Base-by-base conservation (phyloP, 2,113 vertebrate genomes). In the Hiodon alosoides region DNA sequence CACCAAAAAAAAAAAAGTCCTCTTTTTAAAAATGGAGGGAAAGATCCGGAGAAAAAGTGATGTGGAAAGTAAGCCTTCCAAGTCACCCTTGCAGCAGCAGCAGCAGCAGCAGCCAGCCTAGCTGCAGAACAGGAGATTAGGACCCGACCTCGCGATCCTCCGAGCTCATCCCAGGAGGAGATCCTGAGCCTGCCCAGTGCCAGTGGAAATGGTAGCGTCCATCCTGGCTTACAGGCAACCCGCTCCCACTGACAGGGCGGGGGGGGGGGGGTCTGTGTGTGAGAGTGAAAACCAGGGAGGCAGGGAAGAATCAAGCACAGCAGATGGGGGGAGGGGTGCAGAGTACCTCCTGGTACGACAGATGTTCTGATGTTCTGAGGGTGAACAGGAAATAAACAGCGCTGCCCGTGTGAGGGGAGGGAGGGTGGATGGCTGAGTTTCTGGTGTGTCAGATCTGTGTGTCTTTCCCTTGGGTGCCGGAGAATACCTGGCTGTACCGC, bases 171-270 rank as follows among this genome's bases (percentile, higher is more conserved):
- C 55, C 54, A 46, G 31, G 11, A 48, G 46, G 54, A 68, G 64
- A 53, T 67, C 65, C 53, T 54, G 3, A 14, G 8, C 6, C 47
- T 48, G 10, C 8, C 14, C 4, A 9, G 62, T 48, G 65, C 57
- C 54, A 14, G 57, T 11, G 46, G 70, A 71, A 60, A 60, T 71
- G 70, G 70, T 71, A 71, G 55, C 54, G 65, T 68, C 73, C 73
- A 67, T 67, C 73, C 62, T 5, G 31, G 73, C 73, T 75, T 57
- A 16, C 51, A 46, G 16, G 54, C 65, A 47, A 61, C 61, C 16
- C 61, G 59, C 46, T 13, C 58, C 51, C 61, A 47, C 61, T 64
- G 7, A 6, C 61, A 6, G 52, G 61, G 46, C 3, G 11, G 58
- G 16, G 72, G 65, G 73, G 65, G 55, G 65, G 47, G n/a, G 73